Base-by-base conservation (phyloP, 2,113 vertebrate genomes). In the Hydrolagus affinis region DNA sequence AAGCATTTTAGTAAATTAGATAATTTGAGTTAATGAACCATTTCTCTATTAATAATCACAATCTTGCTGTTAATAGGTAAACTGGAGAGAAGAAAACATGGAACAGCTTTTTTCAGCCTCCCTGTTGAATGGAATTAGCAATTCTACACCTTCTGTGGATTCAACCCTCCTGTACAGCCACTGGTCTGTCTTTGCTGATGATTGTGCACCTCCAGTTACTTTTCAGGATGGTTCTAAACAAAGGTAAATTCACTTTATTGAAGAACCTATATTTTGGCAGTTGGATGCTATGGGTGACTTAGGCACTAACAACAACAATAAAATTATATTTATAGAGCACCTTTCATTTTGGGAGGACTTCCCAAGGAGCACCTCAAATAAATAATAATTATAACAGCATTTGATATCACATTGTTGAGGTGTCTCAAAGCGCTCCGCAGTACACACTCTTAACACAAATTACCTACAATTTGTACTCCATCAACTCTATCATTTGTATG, bases 71-170 rank as follows among this genome's bases (percentile, higher is more conserved):
- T 19, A 83, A 30, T 28, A 83, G 78, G 60, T 83, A 66, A 30
- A 21, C 66, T 66, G 6, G 21, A 32, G 66, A 85, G 86, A 86
- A 1, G 71, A 86, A 77, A 86, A 74, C 66, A 92, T 93, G 91
- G 89, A 90, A 59, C 64, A 86, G 19, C 44, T 92, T 3, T 90
- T 90, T 85, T 89, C 91, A 83, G 66, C 78, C 73, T 89, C 89
- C 0, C 85, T 91, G 0, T 15, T 90, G 25, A 91, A 85, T 85
- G 86, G 87, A 11, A 75, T 88, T 74, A 86, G 88, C 10, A 86
- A n/a, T 60, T 28, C 87, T 0, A 59, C 88, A 0, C 23, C 86
- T 0, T 0, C 74, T 0, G 66, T 87, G 0, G 91, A 91, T 4
- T 72, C 87, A 12, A 86, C 91, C 64, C 62, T 0, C 11, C 85